These are phyloP conservation scores for Apodemia hepburni DNA, from an alignment of 2,888 invertebrate genomes.

Conservation along the genomic window DNA sequence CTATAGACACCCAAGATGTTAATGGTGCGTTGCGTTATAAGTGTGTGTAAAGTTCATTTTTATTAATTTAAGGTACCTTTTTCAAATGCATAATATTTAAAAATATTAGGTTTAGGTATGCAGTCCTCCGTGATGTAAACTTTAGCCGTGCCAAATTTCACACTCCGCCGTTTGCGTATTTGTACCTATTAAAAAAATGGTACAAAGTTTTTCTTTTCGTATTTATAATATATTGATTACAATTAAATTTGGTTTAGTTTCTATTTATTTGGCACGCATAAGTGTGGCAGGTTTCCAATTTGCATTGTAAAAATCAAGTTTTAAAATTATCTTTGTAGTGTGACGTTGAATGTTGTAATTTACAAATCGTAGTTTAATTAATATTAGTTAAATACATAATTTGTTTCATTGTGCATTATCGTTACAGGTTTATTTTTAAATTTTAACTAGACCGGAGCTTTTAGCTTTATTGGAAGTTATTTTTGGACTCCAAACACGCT, in stretches of 20 bases:
- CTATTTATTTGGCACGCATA: background rate
- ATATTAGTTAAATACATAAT: background rate
- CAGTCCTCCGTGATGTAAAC: no score
- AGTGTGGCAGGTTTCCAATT: conserved; percentile 1
- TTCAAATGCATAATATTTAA: no score
- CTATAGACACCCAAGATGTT: no score
- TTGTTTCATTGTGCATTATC: background rate
- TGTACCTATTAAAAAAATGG: no score
- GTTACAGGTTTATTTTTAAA: background rate
- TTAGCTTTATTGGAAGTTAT: background rate
- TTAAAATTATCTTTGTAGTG: background rate
- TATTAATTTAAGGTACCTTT: no score
- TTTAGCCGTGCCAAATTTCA: no score
- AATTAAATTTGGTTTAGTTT: background rate
- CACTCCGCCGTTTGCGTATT: no score
- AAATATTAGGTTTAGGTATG: no score
- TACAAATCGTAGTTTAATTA: background rate
- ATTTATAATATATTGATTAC: background rate
- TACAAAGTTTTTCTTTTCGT: no score
- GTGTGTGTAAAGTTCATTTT: no score
- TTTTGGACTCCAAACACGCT: background rate
- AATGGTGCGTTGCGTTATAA: no score
- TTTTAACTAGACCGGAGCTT: background rate
- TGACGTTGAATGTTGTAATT: background rate
- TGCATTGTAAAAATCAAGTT: background rate